Evolutionary conservation across 2,888 invertebrate genomes (phyloP), one percentile per base, ranked within the genome.

Genomic region (Hirtodrosophila alboralis): DNA sequence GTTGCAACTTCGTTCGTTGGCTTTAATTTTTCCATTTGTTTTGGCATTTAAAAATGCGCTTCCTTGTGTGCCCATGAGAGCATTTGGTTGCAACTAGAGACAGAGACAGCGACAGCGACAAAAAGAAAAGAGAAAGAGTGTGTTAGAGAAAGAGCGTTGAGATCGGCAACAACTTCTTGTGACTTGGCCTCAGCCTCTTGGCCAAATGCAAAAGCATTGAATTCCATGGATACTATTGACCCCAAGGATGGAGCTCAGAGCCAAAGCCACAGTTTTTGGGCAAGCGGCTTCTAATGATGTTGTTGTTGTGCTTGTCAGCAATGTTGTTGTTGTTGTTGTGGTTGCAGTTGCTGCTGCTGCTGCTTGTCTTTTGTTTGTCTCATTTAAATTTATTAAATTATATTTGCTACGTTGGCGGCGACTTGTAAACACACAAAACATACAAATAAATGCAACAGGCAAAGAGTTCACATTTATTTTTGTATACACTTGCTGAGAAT

Each of bases 11-110:
- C 79, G 86, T 83, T 86, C 68, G 81, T 81, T 80, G 83, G 81
- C 86, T 81, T 81, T 86, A 81, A 86, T 86, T 81, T 81, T 81
- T 81, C 87, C 81, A 81, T 81, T 81, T 81, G 81, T 81, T 81
- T 81, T 81, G 86, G 81, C 81, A 81, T 81, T 81, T 81, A 81
- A 81, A 81, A 81, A 81, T 84, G 81, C 85, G 83, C 81, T 81
- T 81, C 81, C 87, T 81, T 86, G 85, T 80, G 76, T 73, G 67
- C 76, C 70, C 71, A 75, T 63, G 64, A 72, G 75, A 59, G 74
- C 68, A 73, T 52, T 63, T 47, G 41, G 52, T 52, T 23, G 44
- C 33, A 33, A n/a, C 4, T 16, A 47, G 14, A 4, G n/a, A 5
- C 37, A 28, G 67, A 59, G 44, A 63, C 26, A n/a, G 14, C 23